Evolutionary conservation across 2,113 vertebrate species (phyloP), one percentile per base, ranked within the genome.

Genomic region (Plecotus auritus): DNA sequence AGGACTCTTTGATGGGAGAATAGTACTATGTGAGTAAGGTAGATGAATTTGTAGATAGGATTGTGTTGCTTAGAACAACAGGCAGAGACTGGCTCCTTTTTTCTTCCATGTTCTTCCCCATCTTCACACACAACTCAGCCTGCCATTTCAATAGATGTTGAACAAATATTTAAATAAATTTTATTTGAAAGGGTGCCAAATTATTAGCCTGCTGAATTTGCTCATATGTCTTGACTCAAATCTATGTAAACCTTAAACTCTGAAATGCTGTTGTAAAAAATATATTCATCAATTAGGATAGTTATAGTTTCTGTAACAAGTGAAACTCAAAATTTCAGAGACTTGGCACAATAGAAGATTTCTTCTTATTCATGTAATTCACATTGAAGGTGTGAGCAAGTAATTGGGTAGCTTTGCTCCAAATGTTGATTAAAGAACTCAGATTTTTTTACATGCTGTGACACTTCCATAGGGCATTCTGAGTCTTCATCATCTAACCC

Each of bases 81-180:
- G 22, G 22, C 35, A 54, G 13, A 83, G 30, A 37, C 28, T 93
- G 26, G 1, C 1, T 54, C 11, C 23, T 93, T 88, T 17, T 93
- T 88, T 88, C 1, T 49, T 88, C 18, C 12, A 9, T 49, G 13
- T 80, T 64, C 26, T 59, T 59, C 14, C 7, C 14, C 1, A 56
- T 73, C 35, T 95, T 17, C 7, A 82, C 23, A 47, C 2, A 69
- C 20, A 40, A 2, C 35, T 93, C 8, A 64, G 18, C 42, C 42
- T 73, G 9, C 12, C 18, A 6, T 94, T 64, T 91, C 32, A 76
- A 37, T 61, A 56, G 32, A 45, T 47, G 11, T 61, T 77, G 35
- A 83, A 83, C 5, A 45, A 88, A 37, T 86, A 86, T 49, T 89
- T 95, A n/a, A 90, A 84, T 18, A 59, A 84, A 77, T 74, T 88